phyloP scores from a whole-genome alignment of 37 sponge, comb jelly and placozoan genomes.

The Sycon ciliatum region DNA sequence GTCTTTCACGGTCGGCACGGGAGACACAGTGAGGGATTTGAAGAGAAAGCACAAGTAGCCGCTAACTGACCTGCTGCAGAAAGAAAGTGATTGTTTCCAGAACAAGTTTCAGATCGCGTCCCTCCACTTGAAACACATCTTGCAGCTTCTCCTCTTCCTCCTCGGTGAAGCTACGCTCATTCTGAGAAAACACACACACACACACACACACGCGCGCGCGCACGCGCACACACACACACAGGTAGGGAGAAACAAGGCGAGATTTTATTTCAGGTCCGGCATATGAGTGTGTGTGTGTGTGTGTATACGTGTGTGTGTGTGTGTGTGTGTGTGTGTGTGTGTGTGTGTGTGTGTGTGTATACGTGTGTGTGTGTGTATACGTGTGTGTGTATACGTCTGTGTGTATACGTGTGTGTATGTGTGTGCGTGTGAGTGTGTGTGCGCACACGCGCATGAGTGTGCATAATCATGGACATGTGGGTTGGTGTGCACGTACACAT shows the following conservation, averaged over 20 bases:
- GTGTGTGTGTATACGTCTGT: background rate
- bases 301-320: background rate
- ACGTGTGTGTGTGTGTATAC: background rate
- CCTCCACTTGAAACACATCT: constrained; percentile 48
- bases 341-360: constrained; percentile 1
- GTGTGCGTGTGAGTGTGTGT: background rate
- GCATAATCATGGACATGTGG: background rate
- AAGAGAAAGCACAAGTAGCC: no score
- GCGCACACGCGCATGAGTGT: background rate
- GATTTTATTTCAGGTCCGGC: no score
- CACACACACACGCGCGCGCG: no score
- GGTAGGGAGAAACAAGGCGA: no score
- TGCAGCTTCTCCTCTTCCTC: constrained; percentile 72
- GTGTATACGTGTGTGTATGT: background rate
- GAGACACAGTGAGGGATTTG: no score
- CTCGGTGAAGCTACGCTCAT: constrained; percentile 49
- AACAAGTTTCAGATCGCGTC: constrained; percentile 60
- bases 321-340: constrained; percentile 5
- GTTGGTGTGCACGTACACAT: background rate
- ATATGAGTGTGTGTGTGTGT: no score
- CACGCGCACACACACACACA: constrained; percentile 23
- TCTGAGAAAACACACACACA: constrained; percentile 23
- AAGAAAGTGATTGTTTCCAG: constrained; percentile 59
- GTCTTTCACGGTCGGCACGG: no score
- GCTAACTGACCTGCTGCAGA: constrained; percentile 46